Base-by-base conservation (phyloP, 2,888 invertebrate genomes). In the Synergus umbraculus region DNA sequence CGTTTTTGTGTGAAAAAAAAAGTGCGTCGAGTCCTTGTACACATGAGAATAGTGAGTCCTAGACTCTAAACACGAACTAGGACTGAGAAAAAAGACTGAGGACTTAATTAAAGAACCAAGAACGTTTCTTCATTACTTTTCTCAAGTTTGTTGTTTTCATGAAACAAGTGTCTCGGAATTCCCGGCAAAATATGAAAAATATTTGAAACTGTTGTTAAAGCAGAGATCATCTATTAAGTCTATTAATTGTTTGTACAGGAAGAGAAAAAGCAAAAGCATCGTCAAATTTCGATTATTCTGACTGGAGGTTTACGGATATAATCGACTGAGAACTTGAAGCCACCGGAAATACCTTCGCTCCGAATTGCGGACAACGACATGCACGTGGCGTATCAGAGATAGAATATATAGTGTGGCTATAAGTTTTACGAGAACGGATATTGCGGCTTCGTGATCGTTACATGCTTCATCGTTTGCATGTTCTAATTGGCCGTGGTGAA, bases 391-490 rank as follows among this genome's bases (percentile, higher is more conserved):
- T 77, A 29, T 49, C 73, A 44, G 64, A 76, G 18, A 29, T 29
- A 29, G 22, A 60, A 29, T 63, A 29, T 63, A 29, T 63, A 77
- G 78, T 49, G 63, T 76, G 76, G 66, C 79, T 73, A 77, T 64
- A 43, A 76, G 65, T 79, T 79, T 79, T 60, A 80, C 78, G 80
- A 76, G 77, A 18, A 79, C 78, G 81, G 76, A 79, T 76, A 79
- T 78, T 49, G 73, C 54, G 60, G 18, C 78, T 73, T 77, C 80
- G 80, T 80, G 81, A 78, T 79, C 81, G 79, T 79, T 81, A 78
- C 76, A 63, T 79, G 81, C 69, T 81, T 81, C 80, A 80, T 79
- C 77, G 78, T 76, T 22, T 63, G 78, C 76, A 80, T 18, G 58
- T 73, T 60, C 63, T 58, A 58, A 76, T 76, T 60, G 37, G 63